Conservation (phyloP, 2,797 vertebrate species). For the Brachyalestes nurse region DNA sequence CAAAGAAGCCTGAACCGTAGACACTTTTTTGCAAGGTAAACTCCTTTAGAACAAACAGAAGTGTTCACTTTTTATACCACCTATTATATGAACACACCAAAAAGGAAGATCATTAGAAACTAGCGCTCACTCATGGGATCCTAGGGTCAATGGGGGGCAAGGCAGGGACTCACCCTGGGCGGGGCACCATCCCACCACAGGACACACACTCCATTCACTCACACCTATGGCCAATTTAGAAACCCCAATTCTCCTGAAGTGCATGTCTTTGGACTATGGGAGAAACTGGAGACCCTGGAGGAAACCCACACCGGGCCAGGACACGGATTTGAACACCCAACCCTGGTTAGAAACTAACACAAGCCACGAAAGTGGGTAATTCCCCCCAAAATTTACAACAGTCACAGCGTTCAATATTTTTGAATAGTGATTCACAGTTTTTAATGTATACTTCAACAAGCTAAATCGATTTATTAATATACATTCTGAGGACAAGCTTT, state of each 20-base stretch:
- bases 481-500: constrained; percentile 15
- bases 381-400: constrained; percentile 1
- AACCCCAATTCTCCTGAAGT: too few species aligned
- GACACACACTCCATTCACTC: too few species aligned
- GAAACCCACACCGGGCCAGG: too few species aligned
- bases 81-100: neutral
- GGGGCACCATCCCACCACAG: too few species aligned
- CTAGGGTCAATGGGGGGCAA: too few species aligned
- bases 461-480: constrained; percentile 6
- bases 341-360: constrained; percentile 18
- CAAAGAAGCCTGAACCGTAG: constrained; percentile 13
- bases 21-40: constrained; percentile 22
- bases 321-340: too few species aligned
- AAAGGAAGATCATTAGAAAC: constrained; percentile 1
- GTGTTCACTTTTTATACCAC: neutral
- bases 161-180: too few species aligned
- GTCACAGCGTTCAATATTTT: neutral
- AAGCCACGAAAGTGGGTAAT: too few species aligned
- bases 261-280: too few species aligned
- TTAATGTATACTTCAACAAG: neutral
- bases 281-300: too few species aligned
- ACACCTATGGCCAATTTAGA: too few species aligned
- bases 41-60: constrained; percentile 22
- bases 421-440: constrained; percentile 2
- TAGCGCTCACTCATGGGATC: neutral